Evolutionary conservation across 2,888 invertebrate genomes (phyloP).

Genomic region (Drosophila dives): DNA sequence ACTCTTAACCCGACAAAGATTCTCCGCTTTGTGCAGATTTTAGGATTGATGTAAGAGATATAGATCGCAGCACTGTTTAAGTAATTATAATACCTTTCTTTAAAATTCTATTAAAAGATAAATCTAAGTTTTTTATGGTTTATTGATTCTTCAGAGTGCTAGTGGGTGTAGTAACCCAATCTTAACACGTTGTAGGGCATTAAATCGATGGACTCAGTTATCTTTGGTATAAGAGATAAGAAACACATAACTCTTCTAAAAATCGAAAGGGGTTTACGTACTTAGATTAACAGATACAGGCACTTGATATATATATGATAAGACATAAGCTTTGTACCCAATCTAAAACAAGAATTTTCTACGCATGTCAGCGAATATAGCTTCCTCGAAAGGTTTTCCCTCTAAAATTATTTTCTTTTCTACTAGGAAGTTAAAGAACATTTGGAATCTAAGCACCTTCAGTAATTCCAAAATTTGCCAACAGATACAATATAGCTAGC

Average conservation of each 20-base stretch:
- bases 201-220: neutral
- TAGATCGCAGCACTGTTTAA: neutral
- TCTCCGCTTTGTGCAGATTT: neutral
- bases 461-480: neutral
- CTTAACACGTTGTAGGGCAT: neutral
- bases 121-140: neutral
- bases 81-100: neutral
- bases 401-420: neutral
- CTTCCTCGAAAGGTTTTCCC: neutral
- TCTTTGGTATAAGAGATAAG: neutral
- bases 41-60: neutral
- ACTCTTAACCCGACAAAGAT: neutral
- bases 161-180: neutral
- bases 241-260: neutral
- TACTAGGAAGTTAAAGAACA: neutral
- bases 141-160: neutral
- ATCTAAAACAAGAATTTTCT: neutral
- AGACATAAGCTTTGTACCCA: neutral
- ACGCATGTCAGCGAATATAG: neutral
- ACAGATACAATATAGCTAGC: neutral
- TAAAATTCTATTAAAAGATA: no score
- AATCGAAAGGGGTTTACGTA: neutral
- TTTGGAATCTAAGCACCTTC: neutral
- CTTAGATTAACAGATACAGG: neutral
- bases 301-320: neutral